Evolutionary conservation across 2,888 invertebrate genomes (phyloP).

Genomic region (Seladonia tumulorum): DNA sequence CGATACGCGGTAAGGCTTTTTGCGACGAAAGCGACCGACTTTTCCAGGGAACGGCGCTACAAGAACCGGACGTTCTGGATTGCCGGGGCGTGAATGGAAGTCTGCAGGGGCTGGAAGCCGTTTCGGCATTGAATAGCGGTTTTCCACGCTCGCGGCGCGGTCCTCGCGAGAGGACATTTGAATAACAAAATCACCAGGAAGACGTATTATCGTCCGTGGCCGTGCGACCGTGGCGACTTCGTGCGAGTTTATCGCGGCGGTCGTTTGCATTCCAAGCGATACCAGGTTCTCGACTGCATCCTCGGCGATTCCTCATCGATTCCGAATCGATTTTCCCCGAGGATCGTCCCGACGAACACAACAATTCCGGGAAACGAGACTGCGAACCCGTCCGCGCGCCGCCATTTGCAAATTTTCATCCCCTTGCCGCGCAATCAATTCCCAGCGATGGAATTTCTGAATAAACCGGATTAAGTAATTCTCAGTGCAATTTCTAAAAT

Average conservation of each 20-base stretch:
- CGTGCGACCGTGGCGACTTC: slow-evolving; percentile 50
- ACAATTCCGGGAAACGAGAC: slow-evolving; percentile 27
- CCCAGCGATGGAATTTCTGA: too few relatives aligned
- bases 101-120: slow-evolving; percentile 56
- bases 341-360: slow-evolving; percentile 6
- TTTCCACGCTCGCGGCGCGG: slow-evolving; percentile 62
- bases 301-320: slow-evolving; percentile 44
- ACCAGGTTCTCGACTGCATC: slow-evolving; percentile 39
- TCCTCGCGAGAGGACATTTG: slow-evolving; percentile 72
- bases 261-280: slow-evolving; percentile 76
- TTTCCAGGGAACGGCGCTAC: slow-evolving; percentile 43
- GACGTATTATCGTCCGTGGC: slow-evolving; percentile 66
- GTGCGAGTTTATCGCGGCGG: slow-evolving; percentile 65
- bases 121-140: slow-evolving; percentile 74
- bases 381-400: not conserved
- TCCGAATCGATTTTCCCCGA: slow-evolving; percentile 21
- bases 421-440: not conserved
- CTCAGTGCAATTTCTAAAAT: too few relatives aligned
- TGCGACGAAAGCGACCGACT: slow-evolving; percentile 44
- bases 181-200: slow-evolving; percentile 81
- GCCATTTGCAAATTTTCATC: slow-evolving; percentile 19
- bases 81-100: slow-evolving; percentile 67
- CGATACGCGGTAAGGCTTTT: slow-evolving; percentile 51
- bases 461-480: too few relatives aligned
- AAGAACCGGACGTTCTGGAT: slow-evolving; percentile 54